These are phyloP conservation scores for Caenorhabditis sulstoni DNA, from an alignment of 2,888 invertebrate genomes.

Conservation along the genomic window DNA sequence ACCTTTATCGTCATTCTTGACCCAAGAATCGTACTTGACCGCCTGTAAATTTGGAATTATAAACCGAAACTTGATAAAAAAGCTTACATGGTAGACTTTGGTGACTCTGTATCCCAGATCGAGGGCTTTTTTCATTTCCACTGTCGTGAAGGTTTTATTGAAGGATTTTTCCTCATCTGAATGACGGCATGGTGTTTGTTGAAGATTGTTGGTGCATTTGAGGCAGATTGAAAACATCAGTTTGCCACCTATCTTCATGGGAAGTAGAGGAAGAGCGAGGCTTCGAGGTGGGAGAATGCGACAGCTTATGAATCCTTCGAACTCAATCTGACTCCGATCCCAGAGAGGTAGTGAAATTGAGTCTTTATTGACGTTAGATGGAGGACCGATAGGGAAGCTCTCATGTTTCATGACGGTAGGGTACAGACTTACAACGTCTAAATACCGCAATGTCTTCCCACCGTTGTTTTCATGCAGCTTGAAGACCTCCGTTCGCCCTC, in stretches of 20 bases:
- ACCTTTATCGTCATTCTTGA: neutral
- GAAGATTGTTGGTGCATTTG: neutral
- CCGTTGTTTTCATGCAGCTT: too few species aligned
- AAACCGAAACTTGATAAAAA: too few species aligned
- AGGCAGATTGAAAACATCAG: conserved; percentile 3
- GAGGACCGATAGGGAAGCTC: conserved; percentile 3
- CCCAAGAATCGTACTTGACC: conserved; percentile 11
- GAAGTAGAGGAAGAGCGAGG: neutral
- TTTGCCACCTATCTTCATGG: neutral
- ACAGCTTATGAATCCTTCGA: conserved; percentile 3
- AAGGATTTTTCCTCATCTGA: neutral
- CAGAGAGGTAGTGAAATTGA: too few species aligned
- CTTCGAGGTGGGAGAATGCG: neutral
- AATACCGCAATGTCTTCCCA: too few species aligned
- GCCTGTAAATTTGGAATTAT: too few species aligned
- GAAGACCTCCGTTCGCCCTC: too few species aligned
- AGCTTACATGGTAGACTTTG: conserved; percentile 3
- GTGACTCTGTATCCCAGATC: neutral
- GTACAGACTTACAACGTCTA: conserved; percentile 12
- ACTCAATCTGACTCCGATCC: neutral
- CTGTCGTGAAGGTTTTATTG: conserved; percentile 5
- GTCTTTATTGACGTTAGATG: conserved; percentile 4
- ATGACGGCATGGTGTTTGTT: neutral
- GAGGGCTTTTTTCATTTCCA: conserved; percentile 1
- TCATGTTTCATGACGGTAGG: conserved; percentile 24